Evolutionary conservation across 2,797 vertebrate species (phyloP).

Genomic region (Simalia tracyae): DNA sequence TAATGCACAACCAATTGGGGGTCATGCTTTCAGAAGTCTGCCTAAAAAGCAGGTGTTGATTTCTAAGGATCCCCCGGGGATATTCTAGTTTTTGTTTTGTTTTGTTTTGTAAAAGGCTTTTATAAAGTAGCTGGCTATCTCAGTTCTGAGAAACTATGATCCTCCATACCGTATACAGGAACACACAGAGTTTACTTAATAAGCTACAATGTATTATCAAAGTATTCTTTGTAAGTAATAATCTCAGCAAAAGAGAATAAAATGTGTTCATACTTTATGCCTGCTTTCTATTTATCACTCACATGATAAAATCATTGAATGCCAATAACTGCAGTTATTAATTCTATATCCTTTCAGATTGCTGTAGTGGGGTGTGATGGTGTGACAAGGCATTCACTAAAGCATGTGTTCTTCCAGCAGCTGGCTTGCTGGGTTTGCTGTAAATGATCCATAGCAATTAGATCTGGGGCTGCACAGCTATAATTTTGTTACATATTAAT

Average conservation of each 20-base stretch:
- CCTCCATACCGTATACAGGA: not conserved
- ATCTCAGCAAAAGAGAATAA: slow-evolving; percentile 3
- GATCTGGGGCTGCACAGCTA: slow-evolving; percentile 56
- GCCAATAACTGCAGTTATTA: slow-evolving; percentile 39
- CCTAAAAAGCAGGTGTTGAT: slow-evolving; percentile 34
- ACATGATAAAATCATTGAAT: slow-evolving; percentile 57
- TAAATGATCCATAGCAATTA: slow-evolving; percentile 69
- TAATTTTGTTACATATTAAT: slow-evolving; percentile 75
- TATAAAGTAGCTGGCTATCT: not conserved
- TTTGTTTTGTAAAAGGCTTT: slow-evolving; percentile 14
- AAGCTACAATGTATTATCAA: slow-evolving; percentile 28
- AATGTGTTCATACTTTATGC: slow-evolving; percentile 20
- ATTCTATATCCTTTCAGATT: slow-evolving; percentile 60
- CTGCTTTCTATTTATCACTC: slow-evolving; percentile 65
- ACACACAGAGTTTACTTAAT: slow-evolving; percentile 11
- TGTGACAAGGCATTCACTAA: slow-evolving; percentile 17
- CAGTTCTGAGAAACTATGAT: slow-evolving; percentile 16
- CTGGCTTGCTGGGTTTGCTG: slow-evolving; percentile 64
- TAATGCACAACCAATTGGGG: slow-evolving; percentile 33
- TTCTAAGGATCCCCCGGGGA: slow-evolving; percentile 22
- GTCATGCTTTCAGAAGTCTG: slow-evolving; percentile 15
- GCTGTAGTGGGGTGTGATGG: slow-evolving; percentile 39
- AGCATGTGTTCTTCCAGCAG: slow-evolving; percentile 62
- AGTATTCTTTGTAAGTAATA: slow-evolving; percentile 38
- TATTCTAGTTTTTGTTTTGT: slow-evolving; percentile 12